phyloP scores from a whole-genome alignment of 1,140 invertebrate species.

The Formica exsecta region DNA sequence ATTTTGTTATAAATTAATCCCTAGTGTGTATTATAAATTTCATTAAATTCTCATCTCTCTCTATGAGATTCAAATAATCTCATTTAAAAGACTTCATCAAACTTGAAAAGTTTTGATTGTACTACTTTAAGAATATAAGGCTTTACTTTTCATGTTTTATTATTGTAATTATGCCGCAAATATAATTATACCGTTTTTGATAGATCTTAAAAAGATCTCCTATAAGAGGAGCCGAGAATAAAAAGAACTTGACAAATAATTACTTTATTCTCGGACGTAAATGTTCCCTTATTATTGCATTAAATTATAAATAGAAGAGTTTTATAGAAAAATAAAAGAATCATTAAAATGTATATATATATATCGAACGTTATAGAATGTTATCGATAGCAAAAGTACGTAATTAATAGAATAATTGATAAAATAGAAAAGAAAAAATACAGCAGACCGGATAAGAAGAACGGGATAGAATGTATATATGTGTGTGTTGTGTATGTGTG shows the following conservation, averaged over 20 bases:
- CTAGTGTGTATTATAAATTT: background rate
- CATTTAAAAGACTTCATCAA: background rate
- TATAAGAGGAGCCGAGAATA: background rate
- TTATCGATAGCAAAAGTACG: background rate
- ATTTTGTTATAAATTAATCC: background rate
- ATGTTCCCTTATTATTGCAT: background rate
- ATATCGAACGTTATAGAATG: background rate
- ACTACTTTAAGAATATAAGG: background rate
- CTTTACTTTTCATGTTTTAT: background rate
- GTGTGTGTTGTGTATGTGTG: too few relatives aligned
- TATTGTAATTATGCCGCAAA: too few relatives aligned
- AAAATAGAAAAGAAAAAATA: background rate
- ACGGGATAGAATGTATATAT: background rate
- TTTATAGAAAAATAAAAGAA: conserved; percentile 2
- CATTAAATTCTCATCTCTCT: background rate
- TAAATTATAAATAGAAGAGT: background rate
- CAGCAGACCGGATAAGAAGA: background rate
- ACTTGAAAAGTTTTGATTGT: background rate
- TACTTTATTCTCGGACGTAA: too few relatives aligned
- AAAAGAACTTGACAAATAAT: background rate
- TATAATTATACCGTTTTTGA: too few relatives aligned
- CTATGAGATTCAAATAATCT: background rate
- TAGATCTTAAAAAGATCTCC: background rate
- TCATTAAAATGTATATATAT: background rate
- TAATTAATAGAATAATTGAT: background rate